Evolutionary conservation across 2,888 invertebrate species (phyloP).

Genomic region (Trachelus iudaicus): DNA sequence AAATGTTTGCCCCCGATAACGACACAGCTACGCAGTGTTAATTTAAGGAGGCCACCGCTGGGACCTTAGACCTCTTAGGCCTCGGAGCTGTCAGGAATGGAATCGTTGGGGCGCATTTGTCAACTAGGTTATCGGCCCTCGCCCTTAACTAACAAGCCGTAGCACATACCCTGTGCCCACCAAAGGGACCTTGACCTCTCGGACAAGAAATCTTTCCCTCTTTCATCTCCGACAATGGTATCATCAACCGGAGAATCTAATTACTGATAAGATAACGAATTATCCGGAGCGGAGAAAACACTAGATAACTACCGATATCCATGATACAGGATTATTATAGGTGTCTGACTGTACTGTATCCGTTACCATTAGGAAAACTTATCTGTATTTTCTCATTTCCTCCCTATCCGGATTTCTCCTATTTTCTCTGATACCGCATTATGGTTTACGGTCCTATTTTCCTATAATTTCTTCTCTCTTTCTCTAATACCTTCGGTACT

Average conservation of each 20-base stretch:
- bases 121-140: background rate
- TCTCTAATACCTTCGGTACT: background rate
- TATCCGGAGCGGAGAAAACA: background rate
- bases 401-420: background rate
- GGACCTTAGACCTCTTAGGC: background rate
- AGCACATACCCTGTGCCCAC: background rate
- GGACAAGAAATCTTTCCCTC: background rate
- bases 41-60: constrained; percentile 33
- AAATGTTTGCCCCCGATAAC: constrained; percentile 33
- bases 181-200: background rate
- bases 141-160: background rate
- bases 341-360: background rate
- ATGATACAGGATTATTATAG: background rate
- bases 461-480: background rate
- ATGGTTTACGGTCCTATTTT: background rate
- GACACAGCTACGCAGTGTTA: constrained; percentile 28
- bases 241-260: background rate
- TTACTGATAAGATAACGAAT: background rate
- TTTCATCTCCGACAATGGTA: background rate
- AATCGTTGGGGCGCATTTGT: constrained; percentile 1
- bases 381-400: background rate
- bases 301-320: background rate
- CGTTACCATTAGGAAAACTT: background rate
- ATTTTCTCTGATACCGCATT: background rate
- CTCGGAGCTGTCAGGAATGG: background rate